phyloP scores from a whole-genome alignment of 2,113 vertebrate genomes.

The Elanus axillaris region DNA sequence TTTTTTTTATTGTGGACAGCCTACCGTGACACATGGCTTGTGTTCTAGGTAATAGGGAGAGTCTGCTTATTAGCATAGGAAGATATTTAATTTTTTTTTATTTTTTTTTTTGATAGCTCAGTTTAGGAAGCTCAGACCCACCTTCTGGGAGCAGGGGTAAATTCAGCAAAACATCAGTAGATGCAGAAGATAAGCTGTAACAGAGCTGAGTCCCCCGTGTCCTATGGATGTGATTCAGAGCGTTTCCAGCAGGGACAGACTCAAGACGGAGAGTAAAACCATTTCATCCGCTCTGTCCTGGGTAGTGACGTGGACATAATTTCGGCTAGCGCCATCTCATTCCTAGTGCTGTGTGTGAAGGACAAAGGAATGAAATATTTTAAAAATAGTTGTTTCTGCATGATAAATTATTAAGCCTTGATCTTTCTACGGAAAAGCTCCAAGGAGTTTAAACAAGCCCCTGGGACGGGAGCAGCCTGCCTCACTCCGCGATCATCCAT shows the following conservation, averaged over 20 bases:
- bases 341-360: not conserved
- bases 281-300: not conserved
- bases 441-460: not conserved
- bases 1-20: not conserved
- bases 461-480: too few species aligned
- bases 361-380: not conserved
- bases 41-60: not conserved
- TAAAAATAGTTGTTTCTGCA: not conserved
- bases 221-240: not conserved
- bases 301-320: rapidly evolving
- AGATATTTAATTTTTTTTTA: not conserved
- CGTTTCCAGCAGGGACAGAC: not conserved
- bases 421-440: not conserved
- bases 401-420: not conserved
- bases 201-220: not conserved
- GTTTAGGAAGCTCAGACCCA: not conserved
- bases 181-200: not conserved
- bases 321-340: not conserved
- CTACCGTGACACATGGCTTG: not conserved
- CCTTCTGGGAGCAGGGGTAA: not conserved
- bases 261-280: not conserved
- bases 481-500: rapidly evolving
- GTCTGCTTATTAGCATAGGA: not conserved
- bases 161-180: not conserved
- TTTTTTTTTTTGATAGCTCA: not conserved